These are phyloP conservation scores for Cherax quadricarinatus DNA, from an alignment of 1,140 invertebrate genomes.

Conservation along the genomic window DNA sequence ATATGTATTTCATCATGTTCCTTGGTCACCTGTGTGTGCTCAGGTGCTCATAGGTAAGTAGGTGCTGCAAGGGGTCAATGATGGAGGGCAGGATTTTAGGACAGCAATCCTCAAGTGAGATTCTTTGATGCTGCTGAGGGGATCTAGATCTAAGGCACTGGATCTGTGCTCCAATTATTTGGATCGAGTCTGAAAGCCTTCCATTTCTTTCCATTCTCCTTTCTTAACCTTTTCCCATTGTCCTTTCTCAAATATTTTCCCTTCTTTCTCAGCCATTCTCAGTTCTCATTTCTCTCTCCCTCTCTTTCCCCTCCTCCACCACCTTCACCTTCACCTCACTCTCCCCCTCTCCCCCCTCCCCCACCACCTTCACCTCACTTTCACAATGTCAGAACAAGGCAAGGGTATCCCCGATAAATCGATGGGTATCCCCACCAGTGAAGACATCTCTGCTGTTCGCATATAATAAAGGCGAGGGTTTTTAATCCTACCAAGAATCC, in stretches of 20 bases:
- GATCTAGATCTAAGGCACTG: too few relatives aligned
- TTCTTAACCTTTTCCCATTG: neutral
- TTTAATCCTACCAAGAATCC: neutral
- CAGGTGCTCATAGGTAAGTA: too few relatives aligned
- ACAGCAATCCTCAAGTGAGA: too few relatives aligned
- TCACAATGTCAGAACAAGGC: neutral
- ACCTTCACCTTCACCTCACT: neutral
- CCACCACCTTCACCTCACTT: neutral
- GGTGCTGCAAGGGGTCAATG: too few relatives aligned
- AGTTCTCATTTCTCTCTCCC: neutral
- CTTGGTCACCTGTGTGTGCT: too few relatives aligned
- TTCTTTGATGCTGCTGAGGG: too few relatives aligned
- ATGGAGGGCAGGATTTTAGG: too few relatives aligned
- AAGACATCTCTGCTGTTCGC: neutral
- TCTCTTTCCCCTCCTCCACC: neutral
- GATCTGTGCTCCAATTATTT: too few relatives aligned
- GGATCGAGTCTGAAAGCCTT: too few relatives aligned
- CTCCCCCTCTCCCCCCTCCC: neutral
- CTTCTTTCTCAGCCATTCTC: neutral
- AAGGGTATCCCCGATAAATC: neutral
- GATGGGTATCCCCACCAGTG: neutral
- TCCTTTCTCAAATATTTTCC: neutral
- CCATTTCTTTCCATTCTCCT: too few relatives aligned
- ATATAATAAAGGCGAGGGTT: neutral
- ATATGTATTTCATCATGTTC: too few relatives aligned